phyloP scores from a whole-genome alignment of 2,113 vertebrate species.

The Xiphophorus hellerii region DNA sequence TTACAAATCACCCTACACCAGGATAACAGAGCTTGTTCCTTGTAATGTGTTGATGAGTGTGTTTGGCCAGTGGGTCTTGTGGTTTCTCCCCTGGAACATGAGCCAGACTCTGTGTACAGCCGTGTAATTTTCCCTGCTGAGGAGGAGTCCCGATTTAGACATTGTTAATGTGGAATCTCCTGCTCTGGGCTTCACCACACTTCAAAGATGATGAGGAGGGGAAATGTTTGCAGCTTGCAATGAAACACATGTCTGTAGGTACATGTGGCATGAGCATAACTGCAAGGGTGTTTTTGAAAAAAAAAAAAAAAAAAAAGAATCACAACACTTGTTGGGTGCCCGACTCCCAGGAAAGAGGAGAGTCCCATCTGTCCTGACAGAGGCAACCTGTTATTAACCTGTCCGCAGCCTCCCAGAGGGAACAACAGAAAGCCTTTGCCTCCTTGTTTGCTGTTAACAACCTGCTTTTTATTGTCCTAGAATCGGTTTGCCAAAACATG shows the following conservation, averaged over 20 bases:
- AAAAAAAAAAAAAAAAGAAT: background rate
- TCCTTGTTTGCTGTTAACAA: slow-evolving; percentile 45
- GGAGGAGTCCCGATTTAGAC: slow-evolving; percentile 54
- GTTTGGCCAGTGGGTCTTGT: slow-evolving; percentile 62
- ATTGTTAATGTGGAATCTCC: slow-evolving; percentile 59
- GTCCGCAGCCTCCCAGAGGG: slow-evolving; percentile 57
- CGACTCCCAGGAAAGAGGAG: slow-evolving; percentile 45
- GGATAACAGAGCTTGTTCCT: slow-evolving; percentile 37
- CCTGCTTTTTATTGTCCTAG: slow-evolving; percentile 44
- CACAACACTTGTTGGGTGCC: slow-evolving; percentile 40
- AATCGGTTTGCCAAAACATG: slow-evolving; percentile 58
- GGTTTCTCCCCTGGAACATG: slow-evolving; percentile 69
- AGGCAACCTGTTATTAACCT: slow-evolving; percentile 71
- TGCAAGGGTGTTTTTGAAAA: slow-evolving; percentile 52
- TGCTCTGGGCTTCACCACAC: slow-evolving; percentile 44
- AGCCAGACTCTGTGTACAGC: slow-evolving; percentile 48
- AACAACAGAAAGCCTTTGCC: slow-evolving; percentile 53
- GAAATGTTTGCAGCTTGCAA: slow-evolving; percentile 55
- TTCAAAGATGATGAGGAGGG: slow-evolving; percentile 47
- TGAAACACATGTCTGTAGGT: slow-evolving; percentile 46
- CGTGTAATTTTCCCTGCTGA: slow-evolving; percentile 48
- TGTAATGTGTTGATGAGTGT: slow-evolving; percentile 68
- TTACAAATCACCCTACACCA: slow-evolving; percentile 10
- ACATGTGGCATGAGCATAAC: slow-evolving; percentile 29
- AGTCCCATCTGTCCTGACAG: slow-evolving; percentile 67